Conservation (phyloP, 2,888 invertebrate genomes). For the Platerodrilus igneus region DNA sequence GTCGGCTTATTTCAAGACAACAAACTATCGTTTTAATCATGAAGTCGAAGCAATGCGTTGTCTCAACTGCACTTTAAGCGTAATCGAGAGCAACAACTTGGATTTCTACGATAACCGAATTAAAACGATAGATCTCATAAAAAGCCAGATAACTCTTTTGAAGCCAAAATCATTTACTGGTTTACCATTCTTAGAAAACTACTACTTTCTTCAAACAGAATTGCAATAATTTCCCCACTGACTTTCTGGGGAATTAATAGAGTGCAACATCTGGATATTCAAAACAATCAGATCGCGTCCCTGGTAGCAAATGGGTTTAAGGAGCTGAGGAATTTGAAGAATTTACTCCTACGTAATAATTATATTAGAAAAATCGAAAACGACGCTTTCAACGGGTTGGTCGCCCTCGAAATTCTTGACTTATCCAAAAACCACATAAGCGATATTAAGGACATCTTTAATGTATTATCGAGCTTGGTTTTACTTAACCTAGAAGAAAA, state of each 20-base stretch:
- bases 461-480: conserved; percentile 28
- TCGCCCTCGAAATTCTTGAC: conserved; percentile 34
- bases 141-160: conserved; percentile 36
- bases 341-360: conserved; percentile 37
- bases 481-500: conserved; percentile 38
- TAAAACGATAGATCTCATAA: conserved; percentile 36
- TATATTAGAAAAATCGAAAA: conserved; percentile 34
- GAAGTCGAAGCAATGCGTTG: conserved; percentile 44
- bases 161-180: conserved; percentile 42
- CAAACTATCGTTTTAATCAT: conserved; percentile 45
- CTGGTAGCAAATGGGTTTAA: conserved; percentile 39
- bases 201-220: conserved; percentile 37
- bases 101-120: conserved; percentile 46
- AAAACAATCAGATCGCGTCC: conserved; percentile 38
- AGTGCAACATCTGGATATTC: conserved; percentile 37
- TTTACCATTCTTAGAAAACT: conserved; percentile 40
- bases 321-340: conserved; percentile 37
- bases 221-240: conserved; percentile 37
- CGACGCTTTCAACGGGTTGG: conserved; percentile 38
- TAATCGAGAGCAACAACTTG: conserved; percentile 39
- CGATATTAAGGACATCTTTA: conserved; percentile 28
- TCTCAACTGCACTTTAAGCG: conserved; percentile 38
- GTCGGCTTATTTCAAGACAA: conserved; percentile 38
- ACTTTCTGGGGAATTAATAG: conserved; percentile 44
- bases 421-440: conserved; percentile 37